These are phyloP conservation scores for Oscheius sp. DNA, from an alignment of 2,888 invertebrate species.

Conservation along the genomic window DNA sequence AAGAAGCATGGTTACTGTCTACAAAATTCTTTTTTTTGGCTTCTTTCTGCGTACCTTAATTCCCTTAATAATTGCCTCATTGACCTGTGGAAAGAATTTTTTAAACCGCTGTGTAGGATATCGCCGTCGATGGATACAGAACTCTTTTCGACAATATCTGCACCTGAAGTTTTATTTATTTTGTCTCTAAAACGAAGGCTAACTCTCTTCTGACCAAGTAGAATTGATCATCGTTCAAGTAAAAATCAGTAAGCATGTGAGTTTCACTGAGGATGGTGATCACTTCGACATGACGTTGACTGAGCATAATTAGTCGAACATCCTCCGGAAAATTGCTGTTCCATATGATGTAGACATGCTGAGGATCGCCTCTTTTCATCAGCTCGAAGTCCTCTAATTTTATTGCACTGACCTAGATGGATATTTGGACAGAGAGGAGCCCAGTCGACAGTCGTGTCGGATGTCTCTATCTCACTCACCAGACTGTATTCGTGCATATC, in stretches of 20 bases:
- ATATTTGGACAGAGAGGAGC: neutral
- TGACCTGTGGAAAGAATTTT: neutral
- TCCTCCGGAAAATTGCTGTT: neutral
- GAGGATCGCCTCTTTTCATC: neutral
- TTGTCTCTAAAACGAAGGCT: neutral
- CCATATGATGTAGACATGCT: neutral
- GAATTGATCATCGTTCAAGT: neutral
- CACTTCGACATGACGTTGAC: neutral
- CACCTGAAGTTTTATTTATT: neutral
- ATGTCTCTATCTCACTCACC: neutral
- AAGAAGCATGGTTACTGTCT: no score
- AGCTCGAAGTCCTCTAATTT: neutral
- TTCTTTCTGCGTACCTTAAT: no score
- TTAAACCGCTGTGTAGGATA: neutral
- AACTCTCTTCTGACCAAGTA: no score
- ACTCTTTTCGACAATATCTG: neutral
- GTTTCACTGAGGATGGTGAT: neutral
- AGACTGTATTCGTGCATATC: conserved; percentile 15
- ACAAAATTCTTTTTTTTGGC: no score
- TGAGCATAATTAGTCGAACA: neutral
- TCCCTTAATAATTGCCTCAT: no score
- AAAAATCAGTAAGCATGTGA: neutral
- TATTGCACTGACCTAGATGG: neutral
- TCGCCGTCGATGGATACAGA: neutral
- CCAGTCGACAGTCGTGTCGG: no score